These are phyloP conservation scores for Machimus atricapillus DNA, from an alignment of 2,888 invertebrate genomes.

Conservation along the genomic window DNA sequence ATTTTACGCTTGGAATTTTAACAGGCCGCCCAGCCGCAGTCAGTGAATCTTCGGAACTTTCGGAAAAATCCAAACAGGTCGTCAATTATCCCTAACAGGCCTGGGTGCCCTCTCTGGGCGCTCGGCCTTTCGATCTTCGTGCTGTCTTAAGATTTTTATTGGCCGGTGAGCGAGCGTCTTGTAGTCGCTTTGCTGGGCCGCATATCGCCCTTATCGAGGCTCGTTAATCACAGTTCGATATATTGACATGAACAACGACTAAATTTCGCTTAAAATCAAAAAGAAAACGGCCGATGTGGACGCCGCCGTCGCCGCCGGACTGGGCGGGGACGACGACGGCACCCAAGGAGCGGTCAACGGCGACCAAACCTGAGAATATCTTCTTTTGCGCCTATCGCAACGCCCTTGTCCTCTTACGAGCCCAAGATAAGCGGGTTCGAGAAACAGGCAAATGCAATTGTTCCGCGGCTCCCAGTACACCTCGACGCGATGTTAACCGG, in stretches of 20 bases:
- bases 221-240: constrained; percentile 38
- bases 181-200: not conserved
- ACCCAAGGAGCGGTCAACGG: not conserved
- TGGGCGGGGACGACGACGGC: not conserved
- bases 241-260: constrained; percentile 38
- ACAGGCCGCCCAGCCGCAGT: not conserved
- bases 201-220: constrained; percentile 16
- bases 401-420: constrained; percentile 21
- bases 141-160: not conserved
- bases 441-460: constrained; percentile 30
- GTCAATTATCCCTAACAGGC: constrained; percentile 6
- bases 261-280: constrained; percentile 12
- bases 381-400: constrained; percentile 23
- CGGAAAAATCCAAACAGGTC: not conserved
- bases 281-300: not conserved
- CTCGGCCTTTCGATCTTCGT: not conserved
- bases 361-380: not conserved
- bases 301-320: not conserved
- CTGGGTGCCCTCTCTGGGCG: not conserved
- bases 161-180: not conserved
- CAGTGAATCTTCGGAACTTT: not conserved
- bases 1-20: not conserved
- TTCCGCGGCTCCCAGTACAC: constrained; percentile 26
- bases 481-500: not conserved
- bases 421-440: not conserved